A percentile compares a stretch with the other conserved stretches of the same genome.
These are phyloP conservation scores for Choloepus hoffmanni DNA, from an alignment of 2,113 vertebrate species.

Conservation along the genomic window DNA sequence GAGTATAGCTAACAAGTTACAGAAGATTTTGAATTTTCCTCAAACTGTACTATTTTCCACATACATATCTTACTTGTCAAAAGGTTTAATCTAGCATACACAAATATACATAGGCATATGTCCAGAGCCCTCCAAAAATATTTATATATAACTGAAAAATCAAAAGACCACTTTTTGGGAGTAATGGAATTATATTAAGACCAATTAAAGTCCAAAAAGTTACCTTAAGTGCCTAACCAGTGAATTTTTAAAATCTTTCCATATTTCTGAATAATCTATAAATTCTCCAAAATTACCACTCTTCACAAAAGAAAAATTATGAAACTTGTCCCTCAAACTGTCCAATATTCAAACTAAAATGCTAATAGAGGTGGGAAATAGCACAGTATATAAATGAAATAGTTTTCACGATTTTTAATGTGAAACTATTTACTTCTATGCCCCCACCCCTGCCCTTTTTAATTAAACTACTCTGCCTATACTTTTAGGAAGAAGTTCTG, in stretches of 20 bases:
- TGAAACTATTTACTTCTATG: background rate
- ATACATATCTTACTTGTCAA: constrained; percentile 4
- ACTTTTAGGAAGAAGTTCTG: background rate
- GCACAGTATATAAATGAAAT: constrained; percentile 11
- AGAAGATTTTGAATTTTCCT: background rate
- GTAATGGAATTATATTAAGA: constrained; percentile 16
- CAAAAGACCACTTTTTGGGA: constrained; percentile 12
- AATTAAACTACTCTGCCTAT: background rate
- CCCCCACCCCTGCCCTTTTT: background rate
- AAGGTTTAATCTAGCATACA: background rate
- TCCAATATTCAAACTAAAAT: constrained; percentile 22
- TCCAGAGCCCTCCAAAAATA: too few relatives aligned
- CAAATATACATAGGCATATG: background rate
- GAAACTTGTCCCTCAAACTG: background rate
- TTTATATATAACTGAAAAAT: background rate
- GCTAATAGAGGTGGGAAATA: background rate
- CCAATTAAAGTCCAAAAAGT: background rate
- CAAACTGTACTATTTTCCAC: background rate
- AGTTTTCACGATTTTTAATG: background rate
- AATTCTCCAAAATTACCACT: constrained; percentile 15
- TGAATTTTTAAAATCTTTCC: background rate
- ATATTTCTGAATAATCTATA: background rate
- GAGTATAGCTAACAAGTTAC: background rate
- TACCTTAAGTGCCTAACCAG: background rate
- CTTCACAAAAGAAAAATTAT: background rate